Evolutionary conservation across 2,888 invertebrate species (phyloP).

Genomic region (Endomychus coccineus): DNA sequence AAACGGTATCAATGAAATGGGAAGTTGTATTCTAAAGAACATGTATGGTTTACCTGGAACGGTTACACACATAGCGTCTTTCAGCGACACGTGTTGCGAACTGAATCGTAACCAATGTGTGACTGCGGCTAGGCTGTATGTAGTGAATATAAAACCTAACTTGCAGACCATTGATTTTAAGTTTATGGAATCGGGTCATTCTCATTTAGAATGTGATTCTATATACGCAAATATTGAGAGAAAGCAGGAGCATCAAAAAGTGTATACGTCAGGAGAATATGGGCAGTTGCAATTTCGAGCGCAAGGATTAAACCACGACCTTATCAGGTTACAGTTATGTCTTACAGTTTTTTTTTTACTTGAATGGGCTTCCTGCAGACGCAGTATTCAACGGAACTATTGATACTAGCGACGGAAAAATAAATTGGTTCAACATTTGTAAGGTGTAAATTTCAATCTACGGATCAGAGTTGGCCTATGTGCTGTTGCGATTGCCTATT

Average conservation of each 20-base stretch:
- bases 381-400: too few relatives aligned
- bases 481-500: too few relatives aligned
- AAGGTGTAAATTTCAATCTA: too few relatives aligned
- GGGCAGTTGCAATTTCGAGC: not conserved
- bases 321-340: not conserved
- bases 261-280: constrained; percentile 2
- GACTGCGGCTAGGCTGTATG: constrained; percentile 18
- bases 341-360: too few relatives aligned
- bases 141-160: constrained; percentile 15
- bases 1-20: constrained; percentile 21
- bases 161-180: constrained; percentile 12
- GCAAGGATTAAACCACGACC: not conserved
- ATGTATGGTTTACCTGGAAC: constrained; percentile 14
- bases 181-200: constrained; percentile 11
- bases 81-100: constrained; percentile 12
- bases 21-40: constrained; percentile 19
- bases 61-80: constrained; percentile 15
- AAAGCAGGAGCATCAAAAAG: not conserved
- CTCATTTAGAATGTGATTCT: constrained; percentile 13
- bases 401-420: too few relatives aligned
- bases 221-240: constrained; percentile 22
- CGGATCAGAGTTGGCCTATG: too few relatives aligned
- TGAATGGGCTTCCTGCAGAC: too few relatives aligned
- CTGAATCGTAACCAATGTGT: constrained; percentile 19
- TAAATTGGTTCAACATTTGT: too few relatives aligned